Conservation (phyloP, 2,797 vertebrate genomes). For the Arctocebus calabarensis region DNA sequence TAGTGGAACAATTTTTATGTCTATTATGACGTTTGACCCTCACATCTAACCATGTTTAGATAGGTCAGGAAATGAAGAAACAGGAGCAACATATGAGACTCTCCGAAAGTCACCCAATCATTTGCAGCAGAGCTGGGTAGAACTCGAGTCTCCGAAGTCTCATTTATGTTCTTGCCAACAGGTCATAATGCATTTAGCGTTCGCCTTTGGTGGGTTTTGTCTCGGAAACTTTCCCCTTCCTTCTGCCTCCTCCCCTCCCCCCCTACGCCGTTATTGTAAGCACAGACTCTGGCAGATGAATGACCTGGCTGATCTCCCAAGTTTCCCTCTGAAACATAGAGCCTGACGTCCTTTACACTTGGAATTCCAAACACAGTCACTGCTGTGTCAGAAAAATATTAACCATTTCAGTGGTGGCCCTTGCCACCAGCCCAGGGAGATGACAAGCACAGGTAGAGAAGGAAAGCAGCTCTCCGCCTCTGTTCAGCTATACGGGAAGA, state of each 20-base stretch:
- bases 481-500: conserved; percentile 60
- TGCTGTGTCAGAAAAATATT: conserved; percentile 70
- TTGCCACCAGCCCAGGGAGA: conserved; percentile 40
- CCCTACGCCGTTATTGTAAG: background rate
- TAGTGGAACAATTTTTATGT: background rate
- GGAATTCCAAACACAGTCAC: conserved; percentile 77
- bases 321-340: conserved; percentile 71
- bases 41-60: background rate
- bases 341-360: conserved; percentile 56
- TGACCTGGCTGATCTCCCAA: conserved; percentile 64
- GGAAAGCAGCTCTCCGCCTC: background rate
- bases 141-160: background rate
- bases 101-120: background rate
- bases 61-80: background rate
- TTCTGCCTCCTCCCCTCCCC: background rate
- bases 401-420: conserved; percentile 70
- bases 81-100: background rate
- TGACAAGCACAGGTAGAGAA: conserved; percentile 10
- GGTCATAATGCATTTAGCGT: background rate
- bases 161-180: background rate
- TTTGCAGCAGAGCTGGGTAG: background rate
- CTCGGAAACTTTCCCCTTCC: background rate
- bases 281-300: conserved; percentile 67
- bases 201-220: conserved; percentile 23
- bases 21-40: background rate